Percentiles rank a stretch among this genome's conserved stretches.
phyloP scores from a whole-genome alignment of 1,140 invertebrate species.

The Oryzaephilus surinamensis region DNA sequence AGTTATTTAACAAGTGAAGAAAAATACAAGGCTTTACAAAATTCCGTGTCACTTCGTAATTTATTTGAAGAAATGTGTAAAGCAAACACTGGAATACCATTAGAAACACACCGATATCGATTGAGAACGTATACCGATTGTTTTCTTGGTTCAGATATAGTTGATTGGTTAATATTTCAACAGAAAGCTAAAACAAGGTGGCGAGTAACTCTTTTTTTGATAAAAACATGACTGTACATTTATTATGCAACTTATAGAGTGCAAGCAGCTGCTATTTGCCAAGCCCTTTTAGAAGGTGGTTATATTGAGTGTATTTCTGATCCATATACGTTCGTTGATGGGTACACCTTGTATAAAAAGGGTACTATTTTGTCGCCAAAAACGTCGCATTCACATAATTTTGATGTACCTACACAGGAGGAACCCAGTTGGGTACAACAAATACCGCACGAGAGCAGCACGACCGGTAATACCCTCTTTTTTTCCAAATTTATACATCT shows the following conservation, averaged over 20 bases:
- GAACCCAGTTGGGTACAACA: conserved; percentile 64
- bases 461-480: conserved; percentile 35
- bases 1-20: conserved; percentile 49
- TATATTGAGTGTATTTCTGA: conserved; percentile 58
- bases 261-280: conserved; percentile 69
- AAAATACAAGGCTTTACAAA: conserved; percentile 53
- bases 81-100: conserved; percentile 41
- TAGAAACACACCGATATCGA: conserved; percentile 53
- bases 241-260: conserved; percentile 41
- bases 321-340: conserved; percentile 39
- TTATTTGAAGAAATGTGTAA: conserved; percentile 62
- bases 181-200: conserved; percentile 50
- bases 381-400: conserved; percentile 10
- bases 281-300: conserved; percentile 67
- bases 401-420: conserved; percentile 27
- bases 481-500: too few species aligned
- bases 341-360: conserved; percentile 47
- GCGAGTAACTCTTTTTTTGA: too few species aligned
- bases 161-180: conserved; percentile 66
- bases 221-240: too few species aligned
- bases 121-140: conserved; percentile 56
- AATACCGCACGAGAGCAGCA: conserved; percentile 48
- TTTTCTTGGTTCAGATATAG: conserved; percentile 59
- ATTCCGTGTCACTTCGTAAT: conserved; percentile 59
- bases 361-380: conserved; percentile 22